Evolutionary conservation across 2,113 vertebrate species (phyloP).

Genomic region (Istiophorus platypterus): DNA sequence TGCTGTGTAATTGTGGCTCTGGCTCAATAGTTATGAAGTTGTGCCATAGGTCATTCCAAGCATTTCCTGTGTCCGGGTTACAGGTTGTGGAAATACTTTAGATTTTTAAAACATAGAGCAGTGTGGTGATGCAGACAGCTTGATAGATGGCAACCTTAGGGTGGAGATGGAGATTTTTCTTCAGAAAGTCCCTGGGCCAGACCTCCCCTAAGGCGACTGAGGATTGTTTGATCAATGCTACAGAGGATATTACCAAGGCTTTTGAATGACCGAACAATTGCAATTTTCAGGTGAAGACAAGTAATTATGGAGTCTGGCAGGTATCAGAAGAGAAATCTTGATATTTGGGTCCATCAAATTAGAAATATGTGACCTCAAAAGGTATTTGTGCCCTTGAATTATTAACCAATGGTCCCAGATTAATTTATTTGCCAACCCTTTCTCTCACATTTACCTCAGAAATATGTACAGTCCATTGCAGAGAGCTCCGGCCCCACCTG

Average conservation of each 20-base stretch:
- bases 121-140: slow-evolving; percentile 14
- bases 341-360: not conserved
- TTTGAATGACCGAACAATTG: slow-evolving; percentile 11
- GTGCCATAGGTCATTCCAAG: not conserved
- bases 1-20: slow-evolving; percentile 37
- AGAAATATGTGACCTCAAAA: not conserved
- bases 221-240: slow-evolving; percentile 30
- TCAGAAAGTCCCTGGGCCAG: slow-evolving; percentile 6
- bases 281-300: not conserved
- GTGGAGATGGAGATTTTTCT: slow-evolving; percentile 19
- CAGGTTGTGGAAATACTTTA: slow-evolving; percentile 28
- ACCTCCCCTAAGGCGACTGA: slow-evolving; percentile 11
- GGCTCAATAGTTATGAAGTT: slow-evolving; percentile 35
- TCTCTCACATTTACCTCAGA: not conserved
- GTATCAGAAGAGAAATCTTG: not conserved
- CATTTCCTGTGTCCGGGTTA: slow-evolving; percentile 6
- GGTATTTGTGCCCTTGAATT: not conserved
- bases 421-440: not conserved
- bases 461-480: not conserved
- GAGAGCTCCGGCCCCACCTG: not conserved
- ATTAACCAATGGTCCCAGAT: not conserved
- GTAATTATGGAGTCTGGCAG: not conserved
- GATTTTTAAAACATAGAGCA: slow-evolving; percentile 16
- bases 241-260: slow-evolving; percentile 4
- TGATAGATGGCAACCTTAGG: slow-evolving; percentile 46